phyloP scores from a whole-genome alignment of 2,888 invertebrate species.

The Torymus aiolomorphi region DNA sequence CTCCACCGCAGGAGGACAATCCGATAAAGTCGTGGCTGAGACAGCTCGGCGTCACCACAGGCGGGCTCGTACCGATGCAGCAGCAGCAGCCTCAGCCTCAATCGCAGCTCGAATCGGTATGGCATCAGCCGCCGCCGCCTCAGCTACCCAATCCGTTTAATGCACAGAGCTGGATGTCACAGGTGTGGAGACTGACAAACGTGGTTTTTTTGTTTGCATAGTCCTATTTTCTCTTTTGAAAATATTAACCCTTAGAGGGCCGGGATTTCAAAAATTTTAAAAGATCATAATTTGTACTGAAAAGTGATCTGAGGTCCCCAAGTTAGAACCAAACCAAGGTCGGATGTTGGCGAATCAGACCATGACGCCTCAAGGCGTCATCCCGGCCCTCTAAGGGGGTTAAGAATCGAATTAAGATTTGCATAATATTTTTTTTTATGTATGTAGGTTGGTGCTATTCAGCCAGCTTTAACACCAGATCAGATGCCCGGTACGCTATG shows the following conservation, averaged over 20 bases:
- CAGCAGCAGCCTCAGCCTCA: slow-evolving; percentile 39
- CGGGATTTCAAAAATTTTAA: no score
- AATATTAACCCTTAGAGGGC: no score
- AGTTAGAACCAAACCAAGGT: no score
- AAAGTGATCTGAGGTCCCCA: no score
- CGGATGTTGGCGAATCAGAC: no score
- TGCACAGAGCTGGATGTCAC: slow-evolving; percentile 72
- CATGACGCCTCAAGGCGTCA: no score
- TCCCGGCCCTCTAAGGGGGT: no score
- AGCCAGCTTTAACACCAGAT: slow-evolving; percentile 71
- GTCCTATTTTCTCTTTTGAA: no score
- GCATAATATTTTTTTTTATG: neutral
- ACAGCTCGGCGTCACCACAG: slow-evolving; percentile 74
- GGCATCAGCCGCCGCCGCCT: slow-evolving; percentile 72
- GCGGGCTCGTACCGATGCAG: slow-evolving; percentile 66
- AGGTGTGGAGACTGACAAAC: slow-evolving; percentile 61
- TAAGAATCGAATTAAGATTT: no score
- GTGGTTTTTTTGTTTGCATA: no score
- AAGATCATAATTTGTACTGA: no score
- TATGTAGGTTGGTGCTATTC: slow-evolving; percentile 69
- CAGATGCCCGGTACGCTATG: slow-evolving; percentile 72
- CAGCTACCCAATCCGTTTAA: slow-evolving; percentile 68
- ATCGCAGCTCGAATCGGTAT: slow-evolving; percentile 70
- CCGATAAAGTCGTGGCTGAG: slow-evolving; percentile 77
- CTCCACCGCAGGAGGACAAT: slow-evolving; percentile 73